These are phyloP conservation scores for Euplexia lucipara DNA, from an alignment of 2,888 invertebrate genomes.

Conservation along the genomic window DNA sequence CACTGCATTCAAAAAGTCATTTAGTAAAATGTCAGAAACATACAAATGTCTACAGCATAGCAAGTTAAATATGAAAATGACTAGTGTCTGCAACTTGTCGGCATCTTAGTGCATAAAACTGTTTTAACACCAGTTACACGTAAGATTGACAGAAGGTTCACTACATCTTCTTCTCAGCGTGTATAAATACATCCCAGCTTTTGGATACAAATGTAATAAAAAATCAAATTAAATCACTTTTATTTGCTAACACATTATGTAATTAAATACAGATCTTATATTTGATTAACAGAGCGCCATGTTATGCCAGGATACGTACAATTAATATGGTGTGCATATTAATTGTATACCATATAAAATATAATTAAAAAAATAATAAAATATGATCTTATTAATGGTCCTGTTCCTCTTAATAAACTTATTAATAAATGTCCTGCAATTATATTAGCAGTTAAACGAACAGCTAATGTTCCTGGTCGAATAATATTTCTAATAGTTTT, in stretches of 20 bases:
- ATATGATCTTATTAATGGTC: conserved; percentile 69
- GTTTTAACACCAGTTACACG: conserved; percentile 26
- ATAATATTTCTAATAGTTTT: conserved; percentile 94
- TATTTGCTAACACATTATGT: too few species aligned
- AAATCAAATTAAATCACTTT: too few species aligned
- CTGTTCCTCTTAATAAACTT: conserved; percentile 90
- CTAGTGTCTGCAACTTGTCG: conserved; percentile 59
- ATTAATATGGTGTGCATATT: too few species aligned
- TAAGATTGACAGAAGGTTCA: conserved; percentile 20
- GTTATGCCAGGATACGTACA: too few species aligned
- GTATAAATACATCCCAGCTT: too few species aligned
- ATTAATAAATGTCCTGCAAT: conserved; percentile 93
- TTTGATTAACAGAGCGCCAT: too few species aligned
- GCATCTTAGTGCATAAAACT: conserved; percentile 63
- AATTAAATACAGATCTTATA: too few species aligned
- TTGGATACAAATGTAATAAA: too few species aligned
- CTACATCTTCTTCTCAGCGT: too few species aligned
- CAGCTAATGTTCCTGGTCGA: conserved; percentile 93
- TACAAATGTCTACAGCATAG: conserved; percentile 20
- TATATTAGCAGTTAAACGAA: conserved; percentile 94
- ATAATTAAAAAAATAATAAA: conserved; percentile 80
- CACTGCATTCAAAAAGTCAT: background rate
- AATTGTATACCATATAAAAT: too few species aligned
- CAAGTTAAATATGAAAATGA: conserved; percentile 57
- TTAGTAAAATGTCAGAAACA: conserved; percentile 26